A percentile compares a stretch with the other conserved stretches of the same genome.
Conservation (phyloP, 2,888 invertebrate genomes). For the Dinocampus coccinellae region DNA sequence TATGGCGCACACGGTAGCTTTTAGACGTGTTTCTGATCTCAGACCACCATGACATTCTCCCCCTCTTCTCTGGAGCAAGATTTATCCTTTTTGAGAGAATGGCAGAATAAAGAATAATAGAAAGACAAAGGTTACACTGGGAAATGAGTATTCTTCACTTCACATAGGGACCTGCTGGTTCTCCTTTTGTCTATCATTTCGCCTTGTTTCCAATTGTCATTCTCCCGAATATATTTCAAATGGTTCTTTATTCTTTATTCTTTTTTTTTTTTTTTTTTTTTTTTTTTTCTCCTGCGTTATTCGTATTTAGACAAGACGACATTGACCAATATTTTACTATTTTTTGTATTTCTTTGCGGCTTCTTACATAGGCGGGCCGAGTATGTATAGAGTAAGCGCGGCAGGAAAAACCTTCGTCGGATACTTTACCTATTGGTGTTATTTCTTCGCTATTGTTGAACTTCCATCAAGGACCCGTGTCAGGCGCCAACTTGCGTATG, state of each 20-base stretch:
- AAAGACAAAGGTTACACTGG: constrained; percentile 13
- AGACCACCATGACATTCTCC: constrained; percentile 64
- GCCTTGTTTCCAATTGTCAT: constrained; percentile 22
- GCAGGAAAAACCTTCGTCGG: not conserved
- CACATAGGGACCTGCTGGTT: constrained; percentile 2
- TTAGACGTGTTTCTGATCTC: constrained; percentile 57
- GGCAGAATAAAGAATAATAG: constrained; percentile 3
- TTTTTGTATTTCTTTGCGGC: not conserved
- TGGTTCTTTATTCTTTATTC: not conserved
- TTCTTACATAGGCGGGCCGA: not conserved
- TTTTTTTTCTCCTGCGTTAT: constrained; percentile 12
- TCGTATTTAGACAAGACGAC: constrained; percentile 33
- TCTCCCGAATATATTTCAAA: constrained; percentile 12
- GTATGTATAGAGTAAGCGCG: not conserved
- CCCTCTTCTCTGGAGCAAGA: constrained; percentile 44
- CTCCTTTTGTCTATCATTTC: constrained; percentile 12
- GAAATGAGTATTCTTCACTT: constrained; percentile 3
- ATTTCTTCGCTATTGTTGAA: constrained; percentile 31
- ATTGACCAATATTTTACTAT: constrained; percentile 34
- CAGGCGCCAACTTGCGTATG: constrained; percentile 40
- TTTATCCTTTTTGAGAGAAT: constrained; percentile 54
- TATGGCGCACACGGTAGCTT: constrained; percentile 60
- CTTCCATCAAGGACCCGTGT: constrained; percentile 26
- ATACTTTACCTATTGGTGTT: constrained; percentile 34
- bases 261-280: constrained; percentile 1